phyloP scores from a whole-genome alignment of 2,113 vertebrate species.

The Zosterops japonicus region DNA sequence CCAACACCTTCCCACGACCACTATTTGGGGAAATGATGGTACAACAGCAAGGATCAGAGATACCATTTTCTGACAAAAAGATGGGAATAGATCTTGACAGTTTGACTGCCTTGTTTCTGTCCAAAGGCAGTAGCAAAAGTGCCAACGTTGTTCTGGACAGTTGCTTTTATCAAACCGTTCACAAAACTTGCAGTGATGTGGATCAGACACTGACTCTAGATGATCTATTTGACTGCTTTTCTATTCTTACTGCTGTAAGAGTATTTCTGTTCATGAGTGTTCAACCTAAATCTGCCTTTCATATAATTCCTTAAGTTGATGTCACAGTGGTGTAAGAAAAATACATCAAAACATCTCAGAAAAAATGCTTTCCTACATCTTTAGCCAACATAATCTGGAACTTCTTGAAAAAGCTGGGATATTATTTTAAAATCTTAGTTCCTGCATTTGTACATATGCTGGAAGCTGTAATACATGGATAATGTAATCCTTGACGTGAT shows the following conservation, averaged over 20 bases:
- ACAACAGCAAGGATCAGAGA: background rate
- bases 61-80: background rate
- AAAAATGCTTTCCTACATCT: background rate
- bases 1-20: background rate
- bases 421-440: background rate
- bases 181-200: background rate
- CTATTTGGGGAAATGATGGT: background rate
- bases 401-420: background rate
- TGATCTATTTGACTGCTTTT: background rate
- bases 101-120: background rate
- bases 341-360: background rate
- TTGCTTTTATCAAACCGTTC: background rate
- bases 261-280: background rate
- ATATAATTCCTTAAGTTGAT: background rate
- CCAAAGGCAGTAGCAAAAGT: background rate
- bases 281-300: background rate
- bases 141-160: background rate
- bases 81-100: background rate
- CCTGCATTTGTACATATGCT: background rate
- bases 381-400: background rate
- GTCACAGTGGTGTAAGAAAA: background rate
- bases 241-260: background rate
- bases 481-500: background rate
- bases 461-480: background rate
- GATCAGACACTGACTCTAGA: background rate